Evolutionary conservation across 2,888 invertebrate genomes (phyloP).

Genomic region (Scaptomyza polygonia): DNA sequence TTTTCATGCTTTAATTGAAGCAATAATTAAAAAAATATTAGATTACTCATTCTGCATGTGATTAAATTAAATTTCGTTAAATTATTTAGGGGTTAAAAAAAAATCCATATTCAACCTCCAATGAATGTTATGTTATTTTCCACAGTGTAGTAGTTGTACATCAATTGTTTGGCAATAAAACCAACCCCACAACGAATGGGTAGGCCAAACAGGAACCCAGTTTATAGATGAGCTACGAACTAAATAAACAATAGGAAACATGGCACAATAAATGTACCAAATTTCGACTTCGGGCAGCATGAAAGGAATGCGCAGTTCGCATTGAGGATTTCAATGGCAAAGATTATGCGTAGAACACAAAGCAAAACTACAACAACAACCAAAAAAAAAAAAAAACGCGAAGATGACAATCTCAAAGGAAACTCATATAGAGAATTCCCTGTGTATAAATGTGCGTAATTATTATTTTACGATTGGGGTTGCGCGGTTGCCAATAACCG

Average conservation of each 20-base stretch:
- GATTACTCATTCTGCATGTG: no score
- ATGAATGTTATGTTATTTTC: neutral
- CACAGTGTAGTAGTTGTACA: slow-evolving; percentile 45
- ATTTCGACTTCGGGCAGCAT: slow-evolving; percentile 51
- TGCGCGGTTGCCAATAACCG: slow-evolving; percentile 52
- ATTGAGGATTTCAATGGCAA: slow-evolving; percentile 46
- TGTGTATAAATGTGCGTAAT: slow-evolving; percentile 57
- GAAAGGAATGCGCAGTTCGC: slow-evolving; percentile 61
- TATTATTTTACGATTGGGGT: slow-evolving; percentile 65
- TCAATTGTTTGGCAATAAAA: slow-evolving; percentile 40
- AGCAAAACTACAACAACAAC: no score
- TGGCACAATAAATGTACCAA: slow-evolving; percentile 58
- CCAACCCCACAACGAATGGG: slow-evolving; percentile 55
- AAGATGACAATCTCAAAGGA: slow-evolving; percentile 53
- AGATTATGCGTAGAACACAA: slow-evolving; percentile 53
- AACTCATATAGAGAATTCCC: slow-evolving; percentile 21
- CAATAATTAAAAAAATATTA: no score
- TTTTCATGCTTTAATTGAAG: no score
- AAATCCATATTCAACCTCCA: neutral
- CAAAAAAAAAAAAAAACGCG: neutral
- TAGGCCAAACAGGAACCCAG: slow-evolving; percentile 25
- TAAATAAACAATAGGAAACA: slow-evolving; percentile 35
- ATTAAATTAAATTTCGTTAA: no score
- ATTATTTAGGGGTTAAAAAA: no score
- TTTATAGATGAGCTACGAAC: slow-evolving; percentile 53